phyloP scores from a whole-genome alignment of 2,888 invertebrate species.

The Leucophenga maculata region DNA sequence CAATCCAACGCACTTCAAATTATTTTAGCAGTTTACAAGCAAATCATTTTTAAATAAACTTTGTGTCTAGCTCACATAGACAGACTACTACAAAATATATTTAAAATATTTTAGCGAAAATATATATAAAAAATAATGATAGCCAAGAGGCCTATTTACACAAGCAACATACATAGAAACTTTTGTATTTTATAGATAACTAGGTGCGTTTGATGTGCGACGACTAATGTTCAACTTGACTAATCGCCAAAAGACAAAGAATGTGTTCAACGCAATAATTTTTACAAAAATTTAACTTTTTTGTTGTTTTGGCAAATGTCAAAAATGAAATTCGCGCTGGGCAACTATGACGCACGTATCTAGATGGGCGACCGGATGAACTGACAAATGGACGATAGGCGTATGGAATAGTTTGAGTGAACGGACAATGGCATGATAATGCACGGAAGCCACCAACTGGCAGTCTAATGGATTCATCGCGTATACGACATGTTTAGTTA shows the following conservation, averaged over 20 bases:
- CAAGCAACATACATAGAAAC: background rate
- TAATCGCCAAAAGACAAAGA: too few relatives aligned
- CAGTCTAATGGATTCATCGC: conserved; percentile 16
- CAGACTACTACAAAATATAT: too few relatives aligned
- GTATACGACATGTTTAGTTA: conserved; percentile 19
- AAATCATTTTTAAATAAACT: too few relatives aligned
- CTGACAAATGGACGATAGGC: background rate
- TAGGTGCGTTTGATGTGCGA: too few relatives aligned
- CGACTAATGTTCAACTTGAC: too few relatives aligned
- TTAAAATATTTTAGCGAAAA: too few relatives aligned
- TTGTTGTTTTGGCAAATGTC: conserved; percentile 8
- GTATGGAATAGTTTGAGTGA: background rate
- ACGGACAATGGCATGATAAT: background rate
- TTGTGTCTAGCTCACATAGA: too few relatives aligned
- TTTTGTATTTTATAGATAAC: background rate
- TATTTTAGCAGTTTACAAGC: too few relatives aligned
- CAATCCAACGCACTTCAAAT: too few relatives aligned
- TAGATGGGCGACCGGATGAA: background rate
- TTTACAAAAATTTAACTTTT: background rate
- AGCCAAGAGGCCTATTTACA: too few relatives aligned
- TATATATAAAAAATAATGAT: too few relatives aligned
- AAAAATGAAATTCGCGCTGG: background rate
- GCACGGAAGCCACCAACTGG: background rate
- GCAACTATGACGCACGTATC: conserved; percentile 3
- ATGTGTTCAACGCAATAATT: too few relatives aligned